These are phyloP conservation scores for Sebastes matsubarae DNA, from an alignment of 2,797 vertebrate species.

Conservation along the genomic window DNA sequence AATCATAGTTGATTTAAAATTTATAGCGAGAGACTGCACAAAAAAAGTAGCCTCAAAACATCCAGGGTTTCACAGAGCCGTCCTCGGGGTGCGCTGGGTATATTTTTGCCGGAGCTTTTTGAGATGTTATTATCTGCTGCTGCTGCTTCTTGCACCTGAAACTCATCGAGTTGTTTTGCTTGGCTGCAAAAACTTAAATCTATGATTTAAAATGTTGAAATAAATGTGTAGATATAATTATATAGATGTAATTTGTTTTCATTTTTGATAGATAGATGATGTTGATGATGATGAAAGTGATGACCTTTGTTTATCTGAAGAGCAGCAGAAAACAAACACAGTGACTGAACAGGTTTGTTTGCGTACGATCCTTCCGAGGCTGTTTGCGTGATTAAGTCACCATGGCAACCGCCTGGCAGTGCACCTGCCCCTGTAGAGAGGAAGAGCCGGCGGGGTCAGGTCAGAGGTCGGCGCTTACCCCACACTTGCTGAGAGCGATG, in stretches of 20 bases:
- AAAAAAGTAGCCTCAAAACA: slow-evolving; percentile 43
- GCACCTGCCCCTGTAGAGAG: not conserved
- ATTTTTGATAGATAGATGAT: not conserved
- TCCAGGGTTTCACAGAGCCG: slow-evolving; percentile 4
- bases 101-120: slow-evolving; percentile 10
- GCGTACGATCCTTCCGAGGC: not conserved
- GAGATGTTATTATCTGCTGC: slow-evolving; percentile 31
- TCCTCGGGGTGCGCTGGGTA: slow-evolving; percentile 10
- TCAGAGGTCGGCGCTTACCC: slow-evolving; percentile 82
- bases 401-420: slow-evolving; percentile 5
- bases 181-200: not conserved
- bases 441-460: not conserved
- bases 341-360: not conserved
- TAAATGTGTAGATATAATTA: not conserved
- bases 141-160: slow-evolving; percentile 10
- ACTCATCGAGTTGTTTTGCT: not conserved
- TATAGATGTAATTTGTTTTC: not conserved
- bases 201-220: not conserved
- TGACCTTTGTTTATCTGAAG: not conserved
- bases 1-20: slow-evolving; percentile 45
- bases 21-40: slow-evolving; percentile 20
- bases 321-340: slow-evolving; percentile 8
- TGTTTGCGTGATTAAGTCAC: not conserved
- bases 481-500: slow-evolving; percentile 95
- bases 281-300: not conserved